Evolutionary conservation across 2,888 invertebrate genomes (phyloP).

Genomic region (Drosophila neotestacea): DNA sequence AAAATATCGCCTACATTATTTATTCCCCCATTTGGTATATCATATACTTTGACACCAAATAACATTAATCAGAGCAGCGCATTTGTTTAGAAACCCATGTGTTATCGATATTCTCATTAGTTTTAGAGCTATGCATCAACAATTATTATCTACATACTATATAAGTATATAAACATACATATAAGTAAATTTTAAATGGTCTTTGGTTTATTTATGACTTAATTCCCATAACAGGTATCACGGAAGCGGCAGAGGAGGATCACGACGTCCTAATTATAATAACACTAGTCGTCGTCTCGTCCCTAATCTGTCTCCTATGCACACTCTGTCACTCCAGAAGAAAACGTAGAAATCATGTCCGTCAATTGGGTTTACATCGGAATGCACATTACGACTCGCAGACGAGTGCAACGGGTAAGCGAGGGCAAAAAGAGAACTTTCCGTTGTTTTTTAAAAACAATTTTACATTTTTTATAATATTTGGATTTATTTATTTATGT

Average conservation of each 20-base stretch:
- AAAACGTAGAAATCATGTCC: constrained; percentile 85
- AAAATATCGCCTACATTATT: constrained; percentile 5
- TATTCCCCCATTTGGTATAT: constrained; percentile 27
- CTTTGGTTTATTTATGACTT: constrained; percentile 38
- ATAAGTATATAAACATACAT: background rate
- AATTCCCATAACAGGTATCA: constrained; percentile 80
- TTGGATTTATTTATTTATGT: background rate
- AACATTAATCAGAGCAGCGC: constrained; percentile 32
- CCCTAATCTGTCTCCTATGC: constrained; percentile 86
- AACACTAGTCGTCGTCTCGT: constrained; percentile 86
- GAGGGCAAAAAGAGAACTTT: background rate
- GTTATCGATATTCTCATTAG: constrained; percentile 28
- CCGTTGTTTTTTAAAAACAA: too few relatives aligned
- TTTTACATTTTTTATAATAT: too few relatives aligned
- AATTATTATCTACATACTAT: background rate
- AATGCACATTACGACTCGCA: constrained; percentile 86
- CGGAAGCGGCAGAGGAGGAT: constrained; percentile 86
- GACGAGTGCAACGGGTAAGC: constrained; percentile 85
- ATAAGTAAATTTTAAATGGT: constrained; percentile 8
- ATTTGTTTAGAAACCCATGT: constrained; percentile 23
- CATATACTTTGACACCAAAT: constrained; percentile 31
- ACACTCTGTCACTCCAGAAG: constrained; percentile 86
- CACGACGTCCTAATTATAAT: constrained; percentile 86
- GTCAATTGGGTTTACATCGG: constrained; percentile 85
- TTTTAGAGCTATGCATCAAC: constrained; percentile 43